Evolutionary conservation across 2,888 invertebrate species (phyloP), one percentile per base, ranked within the genome.

Genomic region (Chloromyia formosa): DNA sequence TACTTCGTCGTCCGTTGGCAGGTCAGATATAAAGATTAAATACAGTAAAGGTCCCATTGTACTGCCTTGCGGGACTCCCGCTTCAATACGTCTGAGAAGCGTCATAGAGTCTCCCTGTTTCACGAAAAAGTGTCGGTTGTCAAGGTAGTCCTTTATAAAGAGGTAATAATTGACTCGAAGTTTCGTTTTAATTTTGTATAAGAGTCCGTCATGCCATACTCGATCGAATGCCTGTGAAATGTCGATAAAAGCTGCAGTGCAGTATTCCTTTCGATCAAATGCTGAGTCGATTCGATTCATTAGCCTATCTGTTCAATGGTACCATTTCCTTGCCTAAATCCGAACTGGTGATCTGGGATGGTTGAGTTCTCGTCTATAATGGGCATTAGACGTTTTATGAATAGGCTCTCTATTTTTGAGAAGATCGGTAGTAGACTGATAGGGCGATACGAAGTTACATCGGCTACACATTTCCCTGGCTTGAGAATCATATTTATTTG

Each of bases 171-270:
- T 35, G 27, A 35, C 3, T 35, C 7, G 60, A 3, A 60, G 23
- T 16, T 12, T 20, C 12, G 14, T 4, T 23, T n/a, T 60, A 14
- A 60, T 60, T 60, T 60, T 60, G 18, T 60, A 23, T 3, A 60
- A 14, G 2, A 60, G 60, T 60, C 60, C 60, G 14, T 23, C 23
- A 60, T 60, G 60, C 60, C 60, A 60, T 20, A 60, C 18, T 4
- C 2, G 18, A 23, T 60, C 60, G 23, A 9, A 60, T 60, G 60
- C 60, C n/a, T 60, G 60, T 2, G 60, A 16, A 18, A 60, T 20
- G 12, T 60, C 23, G 14, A 60, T 14, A 20, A 14, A n/a, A n/a
- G n/a, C n/a, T n/a, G n/a, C n/a, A n/a, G 53, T n/a, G 12, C 53
- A 53, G 53, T 53, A 53, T 3, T 16, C 16, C n/a, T 3, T 14